Evolutionary conservation across 2,888 invertebrate genomes (phyloP).

Genomic region (Amaurobius ferox): DNA sequence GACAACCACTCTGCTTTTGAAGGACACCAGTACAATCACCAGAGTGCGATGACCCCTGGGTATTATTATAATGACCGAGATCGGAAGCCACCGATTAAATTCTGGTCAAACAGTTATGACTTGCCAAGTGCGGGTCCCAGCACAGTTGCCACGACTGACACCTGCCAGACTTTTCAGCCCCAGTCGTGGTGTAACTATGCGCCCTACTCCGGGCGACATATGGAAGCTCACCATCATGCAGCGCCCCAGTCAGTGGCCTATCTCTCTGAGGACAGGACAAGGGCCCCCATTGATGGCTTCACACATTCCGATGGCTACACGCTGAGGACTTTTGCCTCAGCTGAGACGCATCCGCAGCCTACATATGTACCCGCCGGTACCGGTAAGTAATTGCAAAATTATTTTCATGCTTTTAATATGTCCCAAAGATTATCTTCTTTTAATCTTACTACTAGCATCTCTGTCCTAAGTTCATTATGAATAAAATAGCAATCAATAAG

Average conservation of each 20-base stretch:
- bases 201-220: conserved; percentile 69
- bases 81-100: conserved; percentile 67
- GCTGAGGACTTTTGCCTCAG: conserved; percentile 63
- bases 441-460: too few relatives aligned
- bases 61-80: conserved; percentile 71
- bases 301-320: conserved; percentile 69
- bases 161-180: conserved; percentile 71
- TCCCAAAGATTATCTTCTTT: too few relatives aligned
- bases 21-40: conserved; percentile 66
- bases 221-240: conserved; percentile 61
- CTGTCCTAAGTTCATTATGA: too few relatives aligned
- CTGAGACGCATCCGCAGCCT: conserved; percentile 63
- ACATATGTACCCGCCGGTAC: conserved; percentile 71
- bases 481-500: too few relatives aligned
- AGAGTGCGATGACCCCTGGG: conserved; percentile 51
- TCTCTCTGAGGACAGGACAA: conserved; percentile 55
- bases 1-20: conserved; percentile 72
- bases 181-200: conserved; percentile 74
- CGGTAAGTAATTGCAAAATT: too few relatives aligned
- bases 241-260: conserved; percentile 67
- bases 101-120: conserved; percentile 73
- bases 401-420: too few relatives aligned
- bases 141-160: conserved; percentile 63
- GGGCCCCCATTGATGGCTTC: conserved; percentile 70
- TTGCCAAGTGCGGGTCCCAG: conserved; percentile 62